Conservation (phyloP, 2,113 vertebrate species). For the Corythoichthys intestinalis region DNA sequence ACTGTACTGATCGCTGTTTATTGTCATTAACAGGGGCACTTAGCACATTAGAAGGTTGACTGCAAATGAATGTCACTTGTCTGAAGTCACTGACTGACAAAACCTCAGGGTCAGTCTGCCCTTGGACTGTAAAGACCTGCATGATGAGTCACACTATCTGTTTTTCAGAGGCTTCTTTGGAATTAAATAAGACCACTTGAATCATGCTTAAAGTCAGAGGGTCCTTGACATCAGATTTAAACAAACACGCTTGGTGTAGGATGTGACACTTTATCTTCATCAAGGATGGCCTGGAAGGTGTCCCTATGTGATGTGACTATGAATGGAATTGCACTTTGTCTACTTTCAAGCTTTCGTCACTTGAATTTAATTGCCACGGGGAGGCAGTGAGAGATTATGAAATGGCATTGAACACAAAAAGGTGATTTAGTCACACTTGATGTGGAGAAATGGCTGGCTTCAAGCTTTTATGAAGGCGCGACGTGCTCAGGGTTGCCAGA, state of each 20-base stretch:
- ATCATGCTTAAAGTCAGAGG: slow-evolving; percentile 16
- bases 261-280: slow-evolving; percentile 13
- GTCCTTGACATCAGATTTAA: slow-evolving; percentile 18
- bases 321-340: slow-evolving; percentile 1
- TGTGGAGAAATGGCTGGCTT: slow-evolving; percentile 3
- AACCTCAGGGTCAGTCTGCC: slow-evolving; percentile 19
- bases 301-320: background rate
- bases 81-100: slow-evolving; percentile 30
- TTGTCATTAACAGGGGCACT: slow-evolving; percentile 45
- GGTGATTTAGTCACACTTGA: slow-evolving; percentile 11
- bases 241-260: slow-evolving; percentile 10
- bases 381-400: slow-evolving; percentile 18
- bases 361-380: slow-evolving; percentile 9
- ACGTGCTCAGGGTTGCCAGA: background rate
- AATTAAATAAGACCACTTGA: slow-evolving; percentile 9
- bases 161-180: slow-evolving; percentile 2
- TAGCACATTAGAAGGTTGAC: slow-evolving; percentile 27
- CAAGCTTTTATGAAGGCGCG: slow-evolving; percentile 4
- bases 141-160: slow-evolving; percentile 26
- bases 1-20: slow-evolving; percentile 30
- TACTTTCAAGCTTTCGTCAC: slow-evolving; percentile 17
- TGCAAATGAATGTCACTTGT: slow-evolving; percentile 40
- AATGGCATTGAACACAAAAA: slow-evolving; percentile 2
- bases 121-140: slow-evolving; percentile 19
- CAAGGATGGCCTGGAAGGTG: slow-evolving; percentile 3